Evolutionary conservation across 2,888 invertebrate species (phyloP), one percentile per base, ranked within the genome.

Genomic region (Blastobasis lacticolella): DNA sequence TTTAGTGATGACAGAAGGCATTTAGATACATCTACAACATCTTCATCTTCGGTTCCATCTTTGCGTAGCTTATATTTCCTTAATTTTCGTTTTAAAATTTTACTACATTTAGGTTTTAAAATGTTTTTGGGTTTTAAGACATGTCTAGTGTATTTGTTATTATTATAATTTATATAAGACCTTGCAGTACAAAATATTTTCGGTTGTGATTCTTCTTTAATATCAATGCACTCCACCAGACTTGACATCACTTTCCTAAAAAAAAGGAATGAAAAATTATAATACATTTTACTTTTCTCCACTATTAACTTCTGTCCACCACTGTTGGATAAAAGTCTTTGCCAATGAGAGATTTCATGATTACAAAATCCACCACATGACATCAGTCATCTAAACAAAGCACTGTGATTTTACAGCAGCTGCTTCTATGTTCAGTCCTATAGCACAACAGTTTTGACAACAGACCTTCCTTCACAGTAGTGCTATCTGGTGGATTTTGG

Each of bases 21-120:
- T 51, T 71, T 65, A 5, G 86, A 84, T 1, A 87, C 78, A 74
- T 87, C 77, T 71, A 86, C 58, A 50, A 87, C 71, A 61, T 87
- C 87, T 55, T 69, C 76, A 60, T 88, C 87, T 61, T 87, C 86
- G 57, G 66, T 63, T n/a, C 81, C 86, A 81, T 86, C 77, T 61
- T 64, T 75, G 57, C 81, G 69, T 4, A 85, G 66, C 64, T 76
- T 86, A 54, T 87, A 86, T 64, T 87, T 84, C 59, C 78, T 83
- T 36, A 84, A 63, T 62, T 81, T 87, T 45, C 71, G 78, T 57
- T 73, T 81, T n/a, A 83, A 71, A 45, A 64, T 59, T 59, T 67
- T 78, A 47, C 64, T 70, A 61, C 75, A 81, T 63, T 72, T 82
- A 43, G 65, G 60, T 62, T 74, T 83, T 37, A 67, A 62, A 57